Evolutionary conservation across 2,113 vertebrate species (phyloP).

Genomic region (Chaetodon auriga): DNA sequence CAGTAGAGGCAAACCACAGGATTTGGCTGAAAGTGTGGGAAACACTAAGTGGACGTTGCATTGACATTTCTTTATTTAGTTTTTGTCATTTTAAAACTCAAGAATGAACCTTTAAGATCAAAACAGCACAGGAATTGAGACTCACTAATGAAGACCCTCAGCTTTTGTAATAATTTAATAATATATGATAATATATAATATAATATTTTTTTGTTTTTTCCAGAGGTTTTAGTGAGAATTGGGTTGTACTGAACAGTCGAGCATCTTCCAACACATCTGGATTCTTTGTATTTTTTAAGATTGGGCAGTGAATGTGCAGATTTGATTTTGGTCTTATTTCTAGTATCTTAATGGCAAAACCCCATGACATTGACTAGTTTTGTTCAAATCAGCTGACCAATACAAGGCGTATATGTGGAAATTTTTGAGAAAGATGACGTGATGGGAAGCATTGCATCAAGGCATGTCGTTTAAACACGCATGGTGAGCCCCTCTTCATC

Average conservation of each 20-base stretch:
- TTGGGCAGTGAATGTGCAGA: neutral
- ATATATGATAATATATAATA: too few relatives aligned
- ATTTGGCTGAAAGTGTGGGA: neutral
- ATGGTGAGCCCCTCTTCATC: neutral
- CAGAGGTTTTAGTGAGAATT: neutral
- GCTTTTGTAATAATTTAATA: too few relatives aligned
- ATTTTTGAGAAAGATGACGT: neutral
- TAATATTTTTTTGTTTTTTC: neutral
- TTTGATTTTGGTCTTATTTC: neutral
- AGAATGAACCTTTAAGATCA: neutral
- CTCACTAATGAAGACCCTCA: neutral
- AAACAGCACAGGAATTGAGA: neutral
- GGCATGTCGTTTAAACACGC: neutral
- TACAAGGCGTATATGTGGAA: neutral
- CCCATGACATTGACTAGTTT: neutral
- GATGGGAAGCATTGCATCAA: neutral
- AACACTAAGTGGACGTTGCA: neutral
- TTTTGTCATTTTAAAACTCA: neutral
- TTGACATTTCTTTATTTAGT: neutral
- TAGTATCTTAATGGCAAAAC: neutral
- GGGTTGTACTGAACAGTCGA: neutral
- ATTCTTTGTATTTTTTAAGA: too few relatives aligned
- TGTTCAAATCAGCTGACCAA: neutral
- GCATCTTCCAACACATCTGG: too few relatives aligned
- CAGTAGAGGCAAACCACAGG: neutral